These are phyloP conservation scores for Oligia fasciuncula DNA, from an alignment of 2,888 invertebrate species.

Conservation along the genomic window DNA sequence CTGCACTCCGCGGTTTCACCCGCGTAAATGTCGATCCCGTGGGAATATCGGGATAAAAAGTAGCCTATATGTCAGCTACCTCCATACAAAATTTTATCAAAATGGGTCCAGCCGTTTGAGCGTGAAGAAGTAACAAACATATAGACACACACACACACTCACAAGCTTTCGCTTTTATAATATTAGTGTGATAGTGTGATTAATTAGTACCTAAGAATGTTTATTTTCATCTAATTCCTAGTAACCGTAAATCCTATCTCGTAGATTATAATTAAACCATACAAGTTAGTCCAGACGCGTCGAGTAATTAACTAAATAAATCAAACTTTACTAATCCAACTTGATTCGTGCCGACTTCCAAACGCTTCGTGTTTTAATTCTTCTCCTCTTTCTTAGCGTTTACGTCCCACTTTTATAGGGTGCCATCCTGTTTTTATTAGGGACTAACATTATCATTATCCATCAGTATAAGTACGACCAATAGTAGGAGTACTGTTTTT, in stretches of 20 bases:
- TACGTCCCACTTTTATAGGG: conserved; percentile 23
- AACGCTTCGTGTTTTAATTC: conserved; percentile 58
- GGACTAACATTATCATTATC: background rate
- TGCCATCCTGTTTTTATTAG: background rate
- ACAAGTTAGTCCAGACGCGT: conserved; percentile 38
- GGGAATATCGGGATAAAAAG: too few species aligned
- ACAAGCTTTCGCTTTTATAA: background rate
- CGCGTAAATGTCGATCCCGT: too few species aligned
- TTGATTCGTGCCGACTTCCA: conserved; percentile 56
- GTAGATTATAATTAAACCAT: conserved; percentile 41
- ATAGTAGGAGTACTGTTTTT: background rate
- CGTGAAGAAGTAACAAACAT: too few species aligned
- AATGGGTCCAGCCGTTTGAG: too few species aligned
- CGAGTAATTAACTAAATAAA: conserved; percentile 68
- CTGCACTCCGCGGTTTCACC: too few species aligned
- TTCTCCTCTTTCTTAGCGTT: conserved; percentile 50
- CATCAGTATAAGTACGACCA: background rate
- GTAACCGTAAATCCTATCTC: conserved; percentile 26
- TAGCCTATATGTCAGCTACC: too few species aligned
- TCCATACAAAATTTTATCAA: too few species aligned
- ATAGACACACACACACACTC: too few species aligned
- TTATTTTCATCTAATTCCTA: conserved; percentile 1
- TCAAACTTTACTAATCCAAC: conserved; percentile 69
- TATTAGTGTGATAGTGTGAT: too few species aligned
- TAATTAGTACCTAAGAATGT: background rate